Evolutionary conservation across 2,888 invertebrate species (phyloP).

Genomic region (Gasteruption jaculator): DNA sequence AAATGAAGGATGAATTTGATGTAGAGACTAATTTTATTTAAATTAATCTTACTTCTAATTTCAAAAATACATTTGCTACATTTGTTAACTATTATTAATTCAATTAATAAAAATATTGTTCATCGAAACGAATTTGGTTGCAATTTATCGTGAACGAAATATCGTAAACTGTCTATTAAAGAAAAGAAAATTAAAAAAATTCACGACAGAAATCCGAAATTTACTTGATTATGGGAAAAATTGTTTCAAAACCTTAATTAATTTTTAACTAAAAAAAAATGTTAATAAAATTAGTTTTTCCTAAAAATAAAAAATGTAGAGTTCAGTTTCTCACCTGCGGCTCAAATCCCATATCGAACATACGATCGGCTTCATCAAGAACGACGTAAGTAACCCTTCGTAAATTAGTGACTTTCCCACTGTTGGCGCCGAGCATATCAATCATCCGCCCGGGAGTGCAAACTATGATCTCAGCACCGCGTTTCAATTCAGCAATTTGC

Average conservation of each 20-base stretch:
- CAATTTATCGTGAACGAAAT: too few relatives aligned
- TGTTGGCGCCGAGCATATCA: slow-evolving; percentile 98
- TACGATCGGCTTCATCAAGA: slow-evolving; percentile 96
- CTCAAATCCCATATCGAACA: slow-evolving; percentile 99
- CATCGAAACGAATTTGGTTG: too few relatives aligned
- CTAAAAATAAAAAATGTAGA: too few relatives aligned
- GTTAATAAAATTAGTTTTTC: slow-evolving; percentile 1
- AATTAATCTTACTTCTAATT: not conserved
- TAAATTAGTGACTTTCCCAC: slow-evolving; percentile 94
- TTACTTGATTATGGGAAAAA: too few relatives aligned
- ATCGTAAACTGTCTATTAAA: not conserved
- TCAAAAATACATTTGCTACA: too few relatives aligned
- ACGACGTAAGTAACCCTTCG: slow-evolving; percentile 96
- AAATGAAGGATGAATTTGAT: slow-evolving; percentile 6
- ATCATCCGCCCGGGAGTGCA: slow-evolving; percentile 99
- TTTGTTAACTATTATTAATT: not conserved
- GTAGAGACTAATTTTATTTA: not conserved
- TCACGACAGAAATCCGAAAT: too few relatives aligned
- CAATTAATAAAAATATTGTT: too few relatives aligned
- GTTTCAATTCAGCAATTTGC: slow-evolving; percentile 92
- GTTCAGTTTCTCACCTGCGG: slow-evolving; percentile 86
- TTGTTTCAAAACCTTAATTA: too few relatives aligned
- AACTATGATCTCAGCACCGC: slow-evolving; percentile 97
- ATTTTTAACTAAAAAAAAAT: too few relatives aligned
- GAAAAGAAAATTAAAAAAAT: slow-evolving; percentile 1